phyloP scores from a whole-genome alignment of 2,888 invertebrate genomes.

The Lasioglossum villosulum region DNA sequence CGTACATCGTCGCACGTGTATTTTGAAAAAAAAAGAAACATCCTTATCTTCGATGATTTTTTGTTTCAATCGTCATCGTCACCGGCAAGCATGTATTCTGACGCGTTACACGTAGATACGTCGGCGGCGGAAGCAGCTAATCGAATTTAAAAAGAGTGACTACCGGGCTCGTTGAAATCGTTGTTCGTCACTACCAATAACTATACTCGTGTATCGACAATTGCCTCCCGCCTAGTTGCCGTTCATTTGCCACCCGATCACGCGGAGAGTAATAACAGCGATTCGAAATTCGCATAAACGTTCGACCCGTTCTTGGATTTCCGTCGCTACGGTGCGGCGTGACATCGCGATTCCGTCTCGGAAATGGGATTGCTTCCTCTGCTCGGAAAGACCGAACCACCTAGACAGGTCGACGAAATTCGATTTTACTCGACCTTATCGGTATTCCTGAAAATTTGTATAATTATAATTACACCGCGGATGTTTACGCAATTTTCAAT shows the following conservation, averaged over 20 bases:
- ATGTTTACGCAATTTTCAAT: no score
- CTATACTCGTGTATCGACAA: slow-evolving; percentile 26
- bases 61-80: slow-evolving; percentile 53
- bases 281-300: neutral
- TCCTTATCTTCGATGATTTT: slow-evolving; percentile 71
- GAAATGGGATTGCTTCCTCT: no score
- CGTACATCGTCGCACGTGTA: slow-evolving; percentile 77
- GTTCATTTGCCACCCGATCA: slow-evolving; percentile 7
- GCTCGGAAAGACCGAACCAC: no score
- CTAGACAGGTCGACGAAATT: no score
- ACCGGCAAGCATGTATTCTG: neutral
- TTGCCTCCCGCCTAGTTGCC: slow-evolving; percentile 39
- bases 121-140: slow-evolving; percentile 30
- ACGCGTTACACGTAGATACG: neutral
- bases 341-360: no score
- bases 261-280: no score
- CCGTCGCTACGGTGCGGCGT: no score
- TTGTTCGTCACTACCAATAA: slow-evolving; percentile 21
- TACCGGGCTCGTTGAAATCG: slow-evolving; percentile 52
- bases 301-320: neutral
- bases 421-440: no score
- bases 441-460: no score
- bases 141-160: slow-evolving; percentile 32
- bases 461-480: no score
- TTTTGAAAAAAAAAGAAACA: slow-evolving; percentile 82